Evolutionary conservation across 2,797 vertebrate species (phyloP), one percentile per base, ranked within the genome.

Genomic region (Acrossocheilus fasciatus): DNA sequence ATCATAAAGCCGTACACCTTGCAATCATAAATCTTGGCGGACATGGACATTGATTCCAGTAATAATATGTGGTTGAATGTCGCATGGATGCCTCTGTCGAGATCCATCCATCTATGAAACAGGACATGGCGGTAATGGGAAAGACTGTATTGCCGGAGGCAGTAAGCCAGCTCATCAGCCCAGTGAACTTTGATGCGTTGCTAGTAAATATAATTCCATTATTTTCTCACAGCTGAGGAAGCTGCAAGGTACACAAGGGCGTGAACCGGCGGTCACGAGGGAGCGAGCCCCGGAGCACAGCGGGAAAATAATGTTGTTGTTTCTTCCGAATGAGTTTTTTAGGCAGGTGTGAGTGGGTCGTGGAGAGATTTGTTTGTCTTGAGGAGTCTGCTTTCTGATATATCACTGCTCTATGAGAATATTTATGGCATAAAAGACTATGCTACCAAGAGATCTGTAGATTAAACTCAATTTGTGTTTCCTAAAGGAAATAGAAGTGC

Each of bases 171-270:
- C 85, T 89, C 96, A 94, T 96, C 96, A 94, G 94, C 89, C 93
- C 91, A 15, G 93, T 94, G 95, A 96, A 96, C 96, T 96, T 95
- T 94, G 94, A 94, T 94, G 92, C 94, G 91, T 94, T 57, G 80
- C 92, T 90, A 92, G 94, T 94, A 94, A 95, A 96, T 94, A 94
- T 95, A 96, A 97, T 97, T 96, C 96, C 95, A 96, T 97, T 96
- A 96, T 96, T 96, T 95, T 93, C 95, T 95, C 94, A 92, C 96
- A 95, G 97, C 96, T 95, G 95, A 95, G 92, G 96, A 96, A 94
- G 96, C 94, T 95, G 75, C 73, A 88, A 93, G 92, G 93, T 89
- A 84, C 89, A 84, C 74, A 23, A 90, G 89, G 91, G 89, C 77
- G 15, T 12, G 90, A 90, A 89, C 89, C 69, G 69, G 66, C 47